Evolutionary conservation across 2,888 invertebrate genomes (phyloP).

Genomic region (Eristalis arbustorum): DNA sequence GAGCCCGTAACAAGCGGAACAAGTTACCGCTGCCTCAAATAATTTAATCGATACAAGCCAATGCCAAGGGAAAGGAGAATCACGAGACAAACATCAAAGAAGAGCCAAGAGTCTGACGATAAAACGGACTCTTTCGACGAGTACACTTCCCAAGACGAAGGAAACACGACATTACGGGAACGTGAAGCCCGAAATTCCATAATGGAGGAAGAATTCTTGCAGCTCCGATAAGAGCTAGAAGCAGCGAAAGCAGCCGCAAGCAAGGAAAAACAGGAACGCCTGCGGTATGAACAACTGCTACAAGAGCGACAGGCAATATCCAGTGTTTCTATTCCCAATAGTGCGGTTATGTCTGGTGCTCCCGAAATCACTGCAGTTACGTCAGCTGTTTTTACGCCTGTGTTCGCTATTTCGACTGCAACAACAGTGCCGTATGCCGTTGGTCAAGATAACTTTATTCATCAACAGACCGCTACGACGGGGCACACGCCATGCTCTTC

Average conservation of each 20-base stretch:
- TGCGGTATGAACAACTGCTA: background rate
- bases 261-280: background rate
- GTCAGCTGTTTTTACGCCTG: background rate
- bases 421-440: background rate
- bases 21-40: background rate
- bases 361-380: background rate
- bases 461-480: background rate
- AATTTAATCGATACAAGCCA: background rate
- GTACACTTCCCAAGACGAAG: background rate
- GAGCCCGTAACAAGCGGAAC: slow-evolving; percentile 5
- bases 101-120: background rate
- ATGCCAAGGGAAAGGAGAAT: background rate
- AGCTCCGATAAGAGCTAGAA: background rate
- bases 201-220: slow-evolving; percentile 8
- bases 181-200: background rate
- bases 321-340: background rate
- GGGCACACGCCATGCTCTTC: background rate
- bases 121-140: background rate
- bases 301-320: background rate
- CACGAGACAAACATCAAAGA: background rate
- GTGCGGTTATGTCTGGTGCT: slow-evolving; percentile 7
- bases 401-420: background rate
- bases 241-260: background rate
- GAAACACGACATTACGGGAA: background rate
- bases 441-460: background rate